Evolutionary conservation across 2,113 vertebrate genomes (phyloP), one percentile per base, ranked within the genome.

Genomic region (Scomber colias): DNA sequence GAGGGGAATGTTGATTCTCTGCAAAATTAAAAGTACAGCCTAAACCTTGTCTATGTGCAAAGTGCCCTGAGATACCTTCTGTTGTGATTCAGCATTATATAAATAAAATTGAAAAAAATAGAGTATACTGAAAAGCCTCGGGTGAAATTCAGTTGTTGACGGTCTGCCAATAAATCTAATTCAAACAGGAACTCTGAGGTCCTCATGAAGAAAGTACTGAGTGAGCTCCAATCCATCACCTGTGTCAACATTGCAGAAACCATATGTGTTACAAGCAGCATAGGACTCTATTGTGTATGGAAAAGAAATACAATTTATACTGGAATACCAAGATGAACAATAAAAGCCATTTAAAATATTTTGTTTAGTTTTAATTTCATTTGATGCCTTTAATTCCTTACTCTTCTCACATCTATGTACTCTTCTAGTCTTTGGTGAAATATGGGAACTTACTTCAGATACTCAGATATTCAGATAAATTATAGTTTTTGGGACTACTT

Each of bases 151-250:
- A 75, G 48, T 67, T 35, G 10, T 67, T 40, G 53, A 69, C 21
- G 16, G 66, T 53, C 66, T 62, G 72, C 69, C 69, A 56, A 78
- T 75, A 81, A 75, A 71, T 81, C 50, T 45, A 68, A 40, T 56
- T 57, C 16, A 60, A 11, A 2, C 1, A 45, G 16, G 5, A 79
- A 64, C n/a, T 54, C n/a, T 15, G 6, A 65, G 14, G 73, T 54
- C 48, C 44, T 45, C 51, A 19, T 65, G 12, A 0, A 49, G 71
- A 69, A 75, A 61, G 16, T 40, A 59, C 3, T 63, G 45, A 45
- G 30, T 5, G 1, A 48, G 17, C 46, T 53, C 50, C 79, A 65
- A 63, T 51, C 19, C 21, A 73, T 76, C 15, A 2, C 44, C 63
- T 40, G 67, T 17, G 3, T 31, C 19, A 3, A 24, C 68, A 61